Base-by-base conservation (phyloP, 2,797 vertebrate genomes). In the Acanthurus tractus region DNA sequence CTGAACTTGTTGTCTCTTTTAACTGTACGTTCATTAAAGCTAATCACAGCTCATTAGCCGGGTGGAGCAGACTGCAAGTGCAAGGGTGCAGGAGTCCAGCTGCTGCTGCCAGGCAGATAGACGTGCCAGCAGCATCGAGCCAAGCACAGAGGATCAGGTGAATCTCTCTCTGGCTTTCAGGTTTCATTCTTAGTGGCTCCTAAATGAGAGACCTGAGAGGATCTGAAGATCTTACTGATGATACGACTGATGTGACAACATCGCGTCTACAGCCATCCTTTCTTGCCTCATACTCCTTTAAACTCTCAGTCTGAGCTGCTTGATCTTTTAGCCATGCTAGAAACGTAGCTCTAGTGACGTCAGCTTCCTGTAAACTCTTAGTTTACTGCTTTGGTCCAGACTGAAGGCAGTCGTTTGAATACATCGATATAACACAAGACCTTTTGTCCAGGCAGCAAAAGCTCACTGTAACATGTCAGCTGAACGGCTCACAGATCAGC, bases 11-110 rank as follows among this genome's bases (percentile, higher is more conserved):
- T 56, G 36, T 67, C 61, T 76, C 49, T 40, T 20, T 66, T 83
- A 38, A 22, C 44, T 55, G 45, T 50, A 68, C 64, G 20, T 87
- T 86, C 29, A 82, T 86, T 79, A 76, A 84, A 63, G 66, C 67
- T 80, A 69, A 84, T 87, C 56, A 59, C 54, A 52, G 45, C 77
- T 77, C 65, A 77, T 83, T 81, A 86, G 20, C 44, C 2, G 52
- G 52, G 64, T 66, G 73, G 58, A 79, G 72, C 59, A 58, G 57
- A 42, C 55, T 76, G 62, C 70, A 62, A 63, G 55, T 78, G 49
- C 63, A 23, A 59, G 18, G 48, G 49, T 62, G 29, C 63, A 63
- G 61, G 9, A 23, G 34, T 70, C 70, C 50, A 62, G 77, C 2
- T 29, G 25, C 25, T 29, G 25, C 44, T 83, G 65, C 42, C 50